Percentiles rank a stretch among this genome's conserved stretches.
These are phyloP conservation scores for Prochilodus magdalenae DNA, from an alignment of 2,113 vertebrate species.

Conservation along the genomic window DNA sequence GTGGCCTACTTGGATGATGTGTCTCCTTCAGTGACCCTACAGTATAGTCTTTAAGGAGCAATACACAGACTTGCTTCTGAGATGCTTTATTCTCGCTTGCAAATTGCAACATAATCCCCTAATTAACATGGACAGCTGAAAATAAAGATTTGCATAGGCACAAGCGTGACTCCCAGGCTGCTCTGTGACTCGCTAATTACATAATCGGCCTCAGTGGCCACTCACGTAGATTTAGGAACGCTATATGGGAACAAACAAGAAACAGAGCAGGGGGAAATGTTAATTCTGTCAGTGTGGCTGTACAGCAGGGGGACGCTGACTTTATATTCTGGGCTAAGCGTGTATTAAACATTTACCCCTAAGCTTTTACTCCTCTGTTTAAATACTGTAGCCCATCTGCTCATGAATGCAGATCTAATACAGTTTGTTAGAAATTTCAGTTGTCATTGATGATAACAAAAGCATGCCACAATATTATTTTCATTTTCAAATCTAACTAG, in stretches of 20 bases:
- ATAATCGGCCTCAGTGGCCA: constrained; percentile 45
- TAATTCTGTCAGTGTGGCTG: background rate
- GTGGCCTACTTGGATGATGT: background rate
- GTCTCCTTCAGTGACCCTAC: background rate
- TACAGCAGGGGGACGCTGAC: background rate
- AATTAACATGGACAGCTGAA: constrained; percentile 57
- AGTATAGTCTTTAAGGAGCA: background rate
- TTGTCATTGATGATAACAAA: no score
- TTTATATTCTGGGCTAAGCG: constrained; percentile 1
- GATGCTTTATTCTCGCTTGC: constrained; percentile 37
- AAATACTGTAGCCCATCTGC: background rate
- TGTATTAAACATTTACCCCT: constrained; percentile 14
- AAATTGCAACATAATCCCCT: constrained; percentile 47
- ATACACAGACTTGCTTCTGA: background rate
- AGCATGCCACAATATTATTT: no score
- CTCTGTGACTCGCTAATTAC: constrained; percentile 45
- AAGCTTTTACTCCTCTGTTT: background rate
- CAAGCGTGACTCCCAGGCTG: constrained; percentile 19
- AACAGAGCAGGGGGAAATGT: background rate
- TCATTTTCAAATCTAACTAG: no score
- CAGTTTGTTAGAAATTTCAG: background rate
- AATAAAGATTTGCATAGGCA: constrained; percentile 45
- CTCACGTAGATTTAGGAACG: constrained; percentile 32
- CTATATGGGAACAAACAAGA: constrained; percentile 1
- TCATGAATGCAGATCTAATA: background rate